These are phyloP conservation scores for Paedocypris sp. DNA, from an alignment of 2,113 vertebrate species.

Conservation along the genomic window DNA sequence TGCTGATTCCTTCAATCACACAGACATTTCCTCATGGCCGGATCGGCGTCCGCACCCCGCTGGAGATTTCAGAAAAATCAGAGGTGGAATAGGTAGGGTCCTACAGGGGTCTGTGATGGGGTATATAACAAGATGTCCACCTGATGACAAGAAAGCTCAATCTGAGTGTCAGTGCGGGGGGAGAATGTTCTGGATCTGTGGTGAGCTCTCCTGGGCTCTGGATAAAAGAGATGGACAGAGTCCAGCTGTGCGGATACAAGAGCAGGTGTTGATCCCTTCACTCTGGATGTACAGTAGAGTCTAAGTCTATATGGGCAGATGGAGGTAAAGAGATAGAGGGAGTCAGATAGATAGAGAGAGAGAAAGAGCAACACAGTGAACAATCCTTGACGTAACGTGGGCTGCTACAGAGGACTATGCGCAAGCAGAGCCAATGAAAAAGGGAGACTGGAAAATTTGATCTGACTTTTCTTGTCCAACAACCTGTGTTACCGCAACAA, in stretches of 20 bases:
- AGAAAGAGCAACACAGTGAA: background rate
- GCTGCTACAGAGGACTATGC: conserved; percentile 3
- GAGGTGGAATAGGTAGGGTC: conserved; percentile 1
- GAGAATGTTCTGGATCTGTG: conserved; percentile 10
- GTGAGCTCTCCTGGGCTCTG: background rate
- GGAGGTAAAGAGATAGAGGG: no score
- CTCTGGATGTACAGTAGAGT: conserved; percentile 1
- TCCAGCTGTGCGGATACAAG: conserved; percentile 2
- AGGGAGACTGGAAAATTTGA: background rate
- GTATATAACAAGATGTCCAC: conserved; percentile 19
- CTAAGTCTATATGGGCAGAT: background rate
- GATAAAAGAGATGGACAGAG: conserved; percentile 2
- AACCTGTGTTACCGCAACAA: conserved; percentile 44
- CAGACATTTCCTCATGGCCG: background rate
- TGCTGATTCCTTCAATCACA: no score
- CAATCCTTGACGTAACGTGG: conserved; percentile 1
- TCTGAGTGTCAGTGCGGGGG: conserved; percentile 10
- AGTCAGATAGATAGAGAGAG: no score
- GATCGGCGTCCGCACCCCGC: background rate
- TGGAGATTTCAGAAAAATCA: background rate
- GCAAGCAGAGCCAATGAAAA: conserved; percentile 28
- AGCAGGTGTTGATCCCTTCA: conserved; percentile 9
- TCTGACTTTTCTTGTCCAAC: conserved; percentile 43
- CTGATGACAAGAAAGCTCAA: conserved; percentile 10
- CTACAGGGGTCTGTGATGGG: background rate